Percentiles rank a stretch among this genome's conserved stretches.
phyloP scores from a whole-genome alignment of 1,140 invertebrate species.

The Plutomurus gul region DNA sequence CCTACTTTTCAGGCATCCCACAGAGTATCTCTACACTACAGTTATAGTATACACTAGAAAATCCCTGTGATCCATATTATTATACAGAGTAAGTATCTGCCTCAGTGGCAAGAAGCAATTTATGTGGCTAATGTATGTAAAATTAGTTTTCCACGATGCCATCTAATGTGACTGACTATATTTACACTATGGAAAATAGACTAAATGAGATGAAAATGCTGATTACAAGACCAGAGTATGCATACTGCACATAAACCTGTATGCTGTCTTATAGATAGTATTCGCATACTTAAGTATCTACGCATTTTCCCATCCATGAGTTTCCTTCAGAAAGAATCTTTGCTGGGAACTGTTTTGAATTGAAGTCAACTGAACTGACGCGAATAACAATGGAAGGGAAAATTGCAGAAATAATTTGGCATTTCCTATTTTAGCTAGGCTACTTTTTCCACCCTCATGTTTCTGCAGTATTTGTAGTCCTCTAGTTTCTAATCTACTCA shows the following conservation, averaged over 20 bases:
- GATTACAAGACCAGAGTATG: no score
- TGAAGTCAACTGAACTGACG: conserved; percentile 5
- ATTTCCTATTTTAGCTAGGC: conserved; percentile 14
- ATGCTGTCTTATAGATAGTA: no score
- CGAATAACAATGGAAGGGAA: conserved; percentile 14
- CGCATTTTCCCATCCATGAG: not conserved
- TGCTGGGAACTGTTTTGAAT: not conserved
- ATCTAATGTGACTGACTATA: no score
- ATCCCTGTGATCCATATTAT: not conserved
- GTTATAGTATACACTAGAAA: no score
- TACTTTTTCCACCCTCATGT: not conserved
- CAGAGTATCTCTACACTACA: not conserved
- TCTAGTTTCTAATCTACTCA: not conserved
- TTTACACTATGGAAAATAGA: not conserved
- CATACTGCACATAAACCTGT: not conserved
- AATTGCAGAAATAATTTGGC: conserved; percentile 18
- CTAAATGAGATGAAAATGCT: not conserved
- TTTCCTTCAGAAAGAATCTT: not conserved
- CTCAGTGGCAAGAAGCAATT: conserved; percentile 23
- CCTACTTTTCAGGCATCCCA: not conserved
- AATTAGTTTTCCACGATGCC: conserved; percentile 15
- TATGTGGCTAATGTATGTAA: conserved; percentile 21
- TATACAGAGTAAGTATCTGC: not conserved
- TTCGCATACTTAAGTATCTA: no score
- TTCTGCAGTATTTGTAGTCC: not conserved